Evolutionary conservation across 1,140 invertebrate species (phyloP).

Genomic region (Scaptomyza graminum): DNA sequence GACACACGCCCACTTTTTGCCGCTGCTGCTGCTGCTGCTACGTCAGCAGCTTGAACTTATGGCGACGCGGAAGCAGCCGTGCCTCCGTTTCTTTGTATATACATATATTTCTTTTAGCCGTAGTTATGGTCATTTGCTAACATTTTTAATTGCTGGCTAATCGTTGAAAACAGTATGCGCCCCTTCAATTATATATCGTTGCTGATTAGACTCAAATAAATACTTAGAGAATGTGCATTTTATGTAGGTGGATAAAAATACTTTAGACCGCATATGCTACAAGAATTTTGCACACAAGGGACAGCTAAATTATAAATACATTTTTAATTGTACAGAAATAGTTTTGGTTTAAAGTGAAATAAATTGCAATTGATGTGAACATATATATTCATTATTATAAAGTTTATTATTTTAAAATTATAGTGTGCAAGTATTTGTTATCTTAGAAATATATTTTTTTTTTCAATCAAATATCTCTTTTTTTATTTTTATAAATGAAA

Average conservation of each 20-base stretch:
- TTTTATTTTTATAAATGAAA: too few relatives aligned
- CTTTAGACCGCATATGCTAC: neutral
- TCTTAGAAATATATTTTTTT: too few relatives aligned
- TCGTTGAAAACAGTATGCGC: neutral
- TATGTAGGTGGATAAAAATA: neutral
- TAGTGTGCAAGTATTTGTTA: too few relatives aligned
- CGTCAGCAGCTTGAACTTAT: conserved; percentile 20
- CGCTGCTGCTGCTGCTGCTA: conserved; percentile 24
- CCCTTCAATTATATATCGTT: conserved; percentile 6
- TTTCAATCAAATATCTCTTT: too few relatives aligned
- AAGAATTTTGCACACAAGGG: neutral
- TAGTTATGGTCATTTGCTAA: conserved; percentile 15
- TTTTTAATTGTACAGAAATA: neutral
- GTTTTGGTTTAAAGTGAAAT: neutral
- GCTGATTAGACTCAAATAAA: conserved; percentile 12
- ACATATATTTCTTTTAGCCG: conserved; percentile 18
- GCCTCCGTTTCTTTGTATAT: conserved; percentile 44
- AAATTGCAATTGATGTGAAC: neutral
- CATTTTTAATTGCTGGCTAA: conserved; percentile 14
- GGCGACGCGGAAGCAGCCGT: conserved; percentile 71
- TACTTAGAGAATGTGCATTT: neutral
- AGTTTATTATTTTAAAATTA: too few relatives aligned
- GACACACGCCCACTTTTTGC: conserved; percentile 49
- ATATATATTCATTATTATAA: too few relatives aligned
- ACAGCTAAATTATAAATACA: neutral